phyloP scores from a whole-genome alignment of 1,140 invertebrate genomes.

The Heliconius hewitsoni region DNA sequence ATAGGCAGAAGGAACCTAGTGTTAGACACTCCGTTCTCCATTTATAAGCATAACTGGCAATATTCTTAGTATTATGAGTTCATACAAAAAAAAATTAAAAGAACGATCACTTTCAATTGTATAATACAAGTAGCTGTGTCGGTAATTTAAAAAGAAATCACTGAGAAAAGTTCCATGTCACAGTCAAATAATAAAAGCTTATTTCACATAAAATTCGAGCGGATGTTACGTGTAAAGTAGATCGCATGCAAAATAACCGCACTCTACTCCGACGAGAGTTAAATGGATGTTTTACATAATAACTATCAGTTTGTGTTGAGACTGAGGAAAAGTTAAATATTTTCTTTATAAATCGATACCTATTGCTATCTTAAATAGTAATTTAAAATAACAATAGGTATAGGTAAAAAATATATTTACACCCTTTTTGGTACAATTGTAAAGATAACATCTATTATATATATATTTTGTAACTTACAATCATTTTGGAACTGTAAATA shows the following conservation, averaged over 20 bases:
- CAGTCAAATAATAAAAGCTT: slow-evolving; percentile 23
- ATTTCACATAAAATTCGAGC: slow-evolving; percentile 22
- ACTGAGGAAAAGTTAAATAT: too few species aligned
- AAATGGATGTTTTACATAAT: slow-evolving; percentile 52
- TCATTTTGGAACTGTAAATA: background rate
- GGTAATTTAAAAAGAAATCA: slow-evolving; percentile 10
- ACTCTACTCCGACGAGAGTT: slow-evolving; percentile 44
- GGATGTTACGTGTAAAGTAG: slow-evolving; percentile 38
- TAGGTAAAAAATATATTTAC: too few species aligned
- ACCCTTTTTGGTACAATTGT: too few species aligned
- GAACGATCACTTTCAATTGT: background rate
- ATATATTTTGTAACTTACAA: too few species aligned
- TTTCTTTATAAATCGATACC: too few species aligned
- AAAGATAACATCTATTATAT: too few species aligned
- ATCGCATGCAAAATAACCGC: slow-evolving; percentile 43
- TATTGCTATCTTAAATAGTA: too few species aligned
- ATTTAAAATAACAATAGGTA: background rate
- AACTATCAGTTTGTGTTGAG: slow-evolving; percentile 32
- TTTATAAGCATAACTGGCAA: too few species aligned
- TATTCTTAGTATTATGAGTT: too few species aligned
- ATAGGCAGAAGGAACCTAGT: too few species aligned
- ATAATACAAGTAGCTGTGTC: background rate
- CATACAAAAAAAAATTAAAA: background rate
- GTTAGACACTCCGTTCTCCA: too few species aligned
- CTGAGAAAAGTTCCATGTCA: slow-evolving; percentile 9